Evolutionary conservation across 2,888 invertebrate genomes (phyloP).

Genomic region (Lissonota sp.): DNA sequence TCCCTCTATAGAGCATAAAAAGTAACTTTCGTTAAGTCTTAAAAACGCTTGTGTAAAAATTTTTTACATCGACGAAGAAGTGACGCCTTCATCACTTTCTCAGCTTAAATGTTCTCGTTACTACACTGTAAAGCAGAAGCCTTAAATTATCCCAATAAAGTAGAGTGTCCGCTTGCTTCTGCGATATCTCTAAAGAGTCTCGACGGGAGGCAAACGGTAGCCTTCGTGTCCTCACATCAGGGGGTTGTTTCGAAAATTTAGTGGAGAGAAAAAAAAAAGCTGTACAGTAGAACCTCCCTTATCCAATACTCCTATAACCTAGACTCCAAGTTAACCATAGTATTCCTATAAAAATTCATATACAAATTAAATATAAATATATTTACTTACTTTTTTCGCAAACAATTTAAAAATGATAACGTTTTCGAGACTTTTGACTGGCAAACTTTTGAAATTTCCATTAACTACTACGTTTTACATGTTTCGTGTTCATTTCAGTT

Average conservation of each 20-base stretch:
- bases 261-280: conserved; percentile 1
- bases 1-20: too few relatives aligned
- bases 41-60: not conserved
- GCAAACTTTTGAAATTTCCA: too few relatives aligned
- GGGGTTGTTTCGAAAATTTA: conserved; percentile 12
- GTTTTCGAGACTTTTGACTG: too few relatives aligned
- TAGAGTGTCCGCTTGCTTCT: conserved; percentile 50
- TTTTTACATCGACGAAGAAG: not conserved
- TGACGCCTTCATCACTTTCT: not conserved
- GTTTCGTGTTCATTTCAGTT: not conserved
- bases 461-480: too few relatives aligned
- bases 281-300: too few relatives aligned
- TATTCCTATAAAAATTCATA: too few relatives aligned
- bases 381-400: too few relatives aligned
- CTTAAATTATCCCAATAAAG: conserved; percentile 40
- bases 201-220: conserved; percentile 46
- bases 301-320: too few relatives aligned
- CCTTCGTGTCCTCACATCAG: conserved; percentile 28
- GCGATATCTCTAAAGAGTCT: conserved; percentile 59
- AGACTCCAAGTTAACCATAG: too few relatives aligned
- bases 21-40: too few relatives aligned
- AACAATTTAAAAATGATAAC: too few relatives aligned
- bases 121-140: not conserved
- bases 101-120: not conserved
- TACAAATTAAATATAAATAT: too few relatives aligned